A percentile compares a stretch with the other conserved stretches of the same genome.
phyloP scores from a whole-genome alignment of 2,797 vertebrate species.

The Pangasius djambal region DNA sequence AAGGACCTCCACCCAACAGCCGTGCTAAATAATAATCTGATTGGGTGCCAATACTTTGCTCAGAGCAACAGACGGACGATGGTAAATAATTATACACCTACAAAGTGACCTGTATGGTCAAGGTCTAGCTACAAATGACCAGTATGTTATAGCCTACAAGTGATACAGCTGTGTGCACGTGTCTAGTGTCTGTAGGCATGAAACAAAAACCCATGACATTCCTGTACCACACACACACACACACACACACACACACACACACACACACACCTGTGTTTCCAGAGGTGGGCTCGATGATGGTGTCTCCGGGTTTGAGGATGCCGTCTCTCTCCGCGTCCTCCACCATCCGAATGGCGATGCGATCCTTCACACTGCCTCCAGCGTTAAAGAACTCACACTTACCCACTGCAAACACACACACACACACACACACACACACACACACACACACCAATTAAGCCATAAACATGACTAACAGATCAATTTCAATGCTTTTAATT shows the following conservation, averaged over 20 bases:
- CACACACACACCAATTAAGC: neutral
- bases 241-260: constrained; percentile 7
- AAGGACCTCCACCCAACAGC: neutral
- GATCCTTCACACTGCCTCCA: constrained; percentile 94
- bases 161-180: neutral
- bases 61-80: neutral
- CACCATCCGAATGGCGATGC: constrained; percentile 94
- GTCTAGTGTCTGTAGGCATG: no score
- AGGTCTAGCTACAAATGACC: neutral
- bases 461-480: neutral
- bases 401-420: constrained; percentile 77
- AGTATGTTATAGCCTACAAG: neutral
- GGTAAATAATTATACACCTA: neutral
- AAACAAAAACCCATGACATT: no score
- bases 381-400: constrained; percentile 98
- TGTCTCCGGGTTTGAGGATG: constrained; percentile 89
- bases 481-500: neutral
- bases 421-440: no score
- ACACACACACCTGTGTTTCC: constrained; percentile 89
- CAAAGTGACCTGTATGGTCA: neutral
- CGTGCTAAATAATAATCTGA: neutral
- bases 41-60: neutral
- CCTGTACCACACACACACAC: constrained; percentile 63
- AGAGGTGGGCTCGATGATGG: constrained; percentile 95
- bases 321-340: constrained; percentile 90